Conservation (phyloP, 2,113 vertebrate species). For the Halichoeres trimaculatus region DNA sequence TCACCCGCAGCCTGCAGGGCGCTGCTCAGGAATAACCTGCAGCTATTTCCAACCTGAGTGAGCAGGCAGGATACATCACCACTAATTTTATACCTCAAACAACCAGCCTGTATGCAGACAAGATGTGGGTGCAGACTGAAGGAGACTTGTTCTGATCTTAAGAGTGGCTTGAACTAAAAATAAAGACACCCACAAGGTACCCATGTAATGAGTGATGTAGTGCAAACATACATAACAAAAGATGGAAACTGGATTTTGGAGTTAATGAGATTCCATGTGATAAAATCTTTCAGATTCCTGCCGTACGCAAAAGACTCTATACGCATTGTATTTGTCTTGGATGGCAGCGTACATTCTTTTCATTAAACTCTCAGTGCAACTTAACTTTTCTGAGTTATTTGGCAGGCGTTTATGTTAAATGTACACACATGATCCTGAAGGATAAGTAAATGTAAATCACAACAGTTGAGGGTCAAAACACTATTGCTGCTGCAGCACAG, state of each 20-base stretch:
- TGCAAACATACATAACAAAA: slow-evolving; percentile 17
- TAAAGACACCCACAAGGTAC: slow-evolving; percentile 5
- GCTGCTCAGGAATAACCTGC: slow-evolving; percentile 70
- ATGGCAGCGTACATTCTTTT: slow-evolving; percentile 55
- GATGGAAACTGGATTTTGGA: slow-evolving; percentile 28
- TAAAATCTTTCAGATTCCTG: background rate
- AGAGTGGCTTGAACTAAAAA: slow-evolving; percentile 25
- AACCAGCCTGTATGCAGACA: slow-evolving; percentile 24
- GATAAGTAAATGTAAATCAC: background rate
- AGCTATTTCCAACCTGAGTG: slow-evolving; percentile 67
- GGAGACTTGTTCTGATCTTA: slow-evolving; percentile 3
- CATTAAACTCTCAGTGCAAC: slow-evolving; percentile 26
- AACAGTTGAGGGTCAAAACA: slow-evolving; percentile 12
- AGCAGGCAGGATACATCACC: slow-evolving; percentile 47
- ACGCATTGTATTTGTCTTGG: slow-evolving; percentile 42
- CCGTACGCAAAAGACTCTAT: slow-evolving; percentile 7
- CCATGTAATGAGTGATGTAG: background rate
- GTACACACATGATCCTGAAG: background rate
- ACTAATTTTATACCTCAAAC: slow-evolving; percentile 59
- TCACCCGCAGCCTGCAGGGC: slow-evolving; percentile 23
- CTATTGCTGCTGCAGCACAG: background rate
- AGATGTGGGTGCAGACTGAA: slow-evolving; percentile 2
- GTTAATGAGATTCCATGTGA: slow-evolving; percentile 9
- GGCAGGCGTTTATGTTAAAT: background rate
- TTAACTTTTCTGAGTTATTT: background rate